A percentile compares a stretch with the other conserved stretches of the same genome.
These are phyloP conservation scores for Mirounga angustirostris DNA, from an alignment of 2,113 vertebrate species.

Conservation along the genomic window DNA sequence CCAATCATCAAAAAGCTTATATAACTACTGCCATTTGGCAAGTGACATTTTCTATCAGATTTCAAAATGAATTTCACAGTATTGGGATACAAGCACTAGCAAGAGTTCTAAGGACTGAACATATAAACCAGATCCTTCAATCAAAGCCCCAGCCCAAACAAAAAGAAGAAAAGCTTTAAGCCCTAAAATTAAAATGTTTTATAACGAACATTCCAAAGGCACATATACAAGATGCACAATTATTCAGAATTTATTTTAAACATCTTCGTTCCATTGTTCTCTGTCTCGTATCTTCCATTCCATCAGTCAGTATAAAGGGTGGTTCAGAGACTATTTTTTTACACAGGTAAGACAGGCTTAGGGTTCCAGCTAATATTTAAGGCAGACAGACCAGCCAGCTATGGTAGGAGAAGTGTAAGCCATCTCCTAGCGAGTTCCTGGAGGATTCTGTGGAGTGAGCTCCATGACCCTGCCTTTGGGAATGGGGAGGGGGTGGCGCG, in stretches of 20 bases:
- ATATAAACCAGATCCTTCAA: background rate
- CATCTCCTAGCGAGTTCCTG: background rate
- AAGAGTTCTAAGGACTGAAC: background rate
- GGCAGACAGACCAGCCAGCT: background rate
- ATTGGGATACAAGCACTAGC: background rate
- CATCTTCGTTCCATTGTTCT: background rate
- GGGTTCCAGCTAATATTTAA: background rate
- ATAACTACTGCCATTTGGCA: background rate
- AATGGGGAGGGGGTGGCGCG: background rate
- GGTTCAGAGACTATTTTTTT: slow-evolving; percentile 9
- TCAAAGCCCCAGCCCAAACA: background rate
- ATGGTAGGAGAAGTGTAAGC: background rate
- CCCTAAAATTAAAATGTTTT: slow-evolving; percentile 59
- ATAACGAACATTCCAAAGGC: slow-evolving; percentile 45
- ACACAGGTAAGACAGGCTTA: slow-evolving; percentile 26
- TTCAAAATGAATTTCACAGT: slow-evolving; percentile 49
- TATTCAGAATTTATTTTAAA: slow-evolving; percentile 62
- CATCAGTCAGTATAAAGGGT: background rate
- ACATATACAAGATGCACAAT: slow-evolving; percentile 26
- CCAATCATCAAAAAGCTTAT: background rate
- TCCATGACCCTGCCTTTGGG: background rate
- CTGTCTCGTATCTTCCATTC: slow-evolving; percentile 11
- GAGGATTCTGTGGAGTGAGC: background rate
- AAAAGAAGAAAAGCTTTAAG: slow-evolving; percentile 43
- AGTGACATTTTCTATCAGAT: background rate